Base-by-base conservation (phyloP, 2,113 vertebrate genomes). In the Hystrix cristata region DNA sequence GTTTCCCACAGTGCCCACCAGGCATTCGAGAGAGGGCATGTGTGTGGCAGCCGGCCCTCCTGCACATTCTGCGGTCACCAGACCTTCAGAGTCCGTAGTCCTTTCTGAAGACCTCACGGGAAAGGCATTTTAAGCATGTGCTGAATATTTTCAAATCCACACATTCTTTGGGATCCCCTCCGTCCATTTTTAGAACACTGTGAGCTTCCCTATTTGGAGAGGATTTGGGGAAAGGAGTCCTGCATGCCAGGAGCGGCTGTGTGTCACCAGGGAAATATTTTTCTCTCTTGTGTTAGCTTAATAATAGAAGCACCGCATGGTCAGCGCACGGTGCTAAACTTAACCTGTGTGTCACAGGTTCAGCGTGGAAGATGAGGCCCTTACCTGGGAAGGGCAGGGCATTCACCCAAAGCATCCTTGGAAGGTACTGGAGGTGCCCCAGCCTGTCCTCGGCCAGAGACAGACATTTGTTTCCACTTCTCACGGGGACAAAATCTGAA, bases 171-270 rank as follows among this genome's bases (percentile, higher is more conserved):
- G 96, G 95, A 65, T 97, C 72, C 69, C 96, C 82, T 81, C 3
- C 18, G 62, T 69, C 91, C 87, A 23, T 9, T 91, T 93, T 83
- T 72, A 83, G 91, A 95, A 55, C 3, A 48, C 82, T 55, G 2
- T 14, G 3, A 83, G 90, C n/a, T 65, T 96, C 96, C 96, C 83
- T 96, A 95, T 97, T 97, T 97, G 97, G 96, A 95, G 84, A 93
- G 86, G 92, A 91, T 87, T 96, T 95, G 10, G 27, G 87, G 89
- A 89, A 87, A 87, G 95, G 57, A 82, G 25, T 87, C 60, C 87
- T 74, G 95, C n/a, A 48, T 95, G 74, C 95, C 94, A 91, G 95
- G 89, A 93, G 69, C 18, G 76, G 79, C 69, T 89, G 38, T 43
- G 59, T 97, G 91, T 98, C 97, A 95, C 15, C 0, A 0, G 67